These are phyloP conservation scores for Onychomys arenicola DNA, from an alignment of 2,797 vertebrate species.

Conservation along the genomic window DNA sequence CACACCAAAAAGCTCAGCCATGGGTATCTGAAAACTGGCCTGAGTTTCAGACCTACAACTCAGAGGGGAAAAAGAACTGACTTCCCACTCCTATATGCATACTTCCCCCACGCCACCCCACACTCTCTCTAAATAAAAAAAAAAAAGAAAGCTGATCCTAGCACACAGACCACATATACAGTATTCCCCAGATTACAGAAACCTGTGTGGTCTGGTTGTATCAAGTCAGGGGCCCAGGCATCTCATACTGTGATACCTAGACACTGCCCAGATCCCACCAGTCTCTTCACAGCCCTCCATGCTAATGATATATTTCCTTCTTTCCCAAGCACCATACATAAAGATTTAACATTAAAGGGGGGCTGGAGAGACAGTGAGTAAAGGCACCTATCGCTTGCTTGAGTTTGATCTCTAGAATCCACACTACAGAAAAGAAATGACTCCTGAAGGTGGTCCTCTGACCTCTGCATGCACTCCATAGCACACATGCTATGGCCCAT, in stretches of 20 bases:
- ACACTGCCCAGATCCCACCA: background rate
- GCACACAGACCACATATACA: fast-evolving
- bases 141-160: background rate
- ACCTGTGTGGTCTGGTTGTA: fast-evolving
- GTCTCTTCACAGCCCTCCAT: background rate
- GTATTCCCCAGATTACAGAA: background rate
- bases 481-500: background rate
- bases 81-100: background rate
- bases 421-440: background rate
- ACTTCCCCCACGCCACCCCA: too few species aligned
- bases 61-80: background rate
- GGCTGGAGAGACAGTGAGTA: background rate
- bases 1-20: background rate
- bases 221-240: background rate
- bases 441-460: background rate
- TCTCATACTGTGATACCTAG: too few species aligned
- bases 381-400: background rate
- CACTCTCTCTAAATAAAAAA: background rate
- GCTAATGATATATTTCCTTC: fast-evolving
- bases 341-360: background rate
- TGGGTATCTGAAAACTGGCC: background rate
- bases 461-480: background rate
- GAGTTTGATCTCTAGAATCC: background rate
- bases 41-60: background rate
- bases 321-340: too few species aligned